Conservation (phyloP, 2,888 invertebrate species). For the Colletes collaris region DNA sequence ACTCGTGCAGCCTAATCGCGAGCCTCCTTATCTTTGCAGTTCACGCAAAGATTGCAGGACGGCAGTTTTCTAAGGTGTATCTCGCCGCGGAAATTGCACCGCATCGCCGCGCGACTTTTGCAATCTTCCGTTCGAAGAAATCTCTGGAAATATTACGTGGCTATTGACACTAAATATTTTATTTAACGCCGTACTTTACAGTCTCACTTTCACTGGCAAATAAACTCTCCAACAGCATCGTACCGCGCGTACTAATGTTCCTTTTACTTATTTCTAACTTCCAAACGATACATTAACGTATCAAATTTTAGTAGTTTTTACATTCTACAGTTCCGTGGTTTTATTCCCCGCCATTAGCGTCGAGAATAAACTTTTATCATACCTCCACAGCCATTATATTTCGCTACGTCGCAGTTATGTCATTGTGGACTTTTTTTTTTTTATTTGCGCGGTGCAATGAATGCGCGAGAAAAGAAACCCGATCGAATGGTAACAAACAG, state of each 20-base stretch:
- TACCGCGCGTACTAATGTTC: too few relatives aligned
- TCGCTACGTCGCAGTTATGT: neutral
- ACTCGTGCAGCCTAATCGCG: conserved; percentile 60
- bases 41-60: conserved; percentile 45
- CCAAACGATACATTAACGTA: too few relatives aligned
- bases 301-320: conserved; percentile 3
- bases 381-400: conserved; percentile 10
- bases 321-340: neutral
- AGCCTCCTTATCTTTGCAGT: conserved; percentile 53
- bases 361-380: conserved; percentile 12
- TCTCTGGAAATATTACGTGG: conserved; percentile 22
- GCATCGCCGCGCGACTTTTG: neutral
- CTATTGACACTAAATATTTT: conserved; percentile 32
- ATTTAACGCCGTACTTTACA: neutral
- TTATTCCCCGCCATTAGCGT: neutral
- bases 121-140: conserved; percentile 5
- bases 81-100: conserved; percentile 30
- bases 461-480: conserved; percentile 44
- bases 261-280: neutral
- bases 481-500: conserved; percentile 43
- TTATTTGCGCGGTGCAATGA: conserved; percentile 13
- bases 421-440: neutral
- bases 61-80: conserved; percentile 19
- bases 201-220: neutral
- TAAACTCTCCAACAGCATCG: neutral